Evolutionary conservation across 1,140 invertebrate genomes (phyloP), one percentile per base, ranked within the genome.

Genomic region (Radopholus similis): DNA sequence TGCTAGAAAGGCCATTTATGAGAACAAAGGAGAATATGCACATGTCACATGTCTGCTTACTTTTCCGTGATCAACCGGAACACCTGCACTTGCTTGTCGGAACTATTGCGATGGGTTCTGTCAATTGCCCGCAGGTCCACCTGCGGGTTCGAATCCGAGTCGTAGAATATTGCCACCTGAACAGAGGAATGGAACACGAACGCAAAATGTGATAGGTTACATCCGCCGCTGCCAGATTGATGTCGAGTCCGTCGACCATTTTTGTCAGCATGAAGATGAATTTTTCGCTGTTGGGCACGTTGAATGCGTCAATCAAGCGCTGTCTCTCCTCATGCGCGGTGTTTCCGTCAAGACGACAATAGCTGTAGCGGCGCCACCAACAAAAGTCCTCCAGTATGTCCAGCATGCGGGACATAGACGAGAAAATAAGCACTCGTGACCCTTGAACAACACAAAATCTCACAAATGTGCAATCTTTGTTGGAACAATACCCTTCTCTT

Each of bases 71-170:
- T 95, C 21, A 98, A 89, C 54, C 95, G 87, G 82, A 91, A 91
- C 9, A 93, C 90, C 65, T 88, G 86, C 2, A 96, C 94, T 84
- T 95, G 92, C 83, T 99, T 99, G 83, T 88, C 90, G 81, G 99
- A 96, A 23, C 96, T 96, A 83, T 98, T 99, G 85, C 96, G 89
- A 89, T 99, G 96, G 47, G 96, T 95, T 77, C 96, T 87, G 85
- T 99, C 96, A 86, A 86, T 86, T 68, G 95, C 95, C 84, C 97
- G 95, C 23, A 98, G 85, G 86, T 98, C 94, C 88, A 94, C 93
- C 83, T 98, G 95, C 0, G 95, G 96, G 88, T 99, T 99, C 95
- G 95, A 99, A 85, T 99, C 96, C 0, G 93, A 97, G 83, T 99
- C 96, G 77, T 91, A 98, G 40, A 99, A 88, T 66, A 99, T 92